These are phyloP conservation scores for Agriopis aurantiaria DNA, from an alignment of 2,888 invertebrate genomes.

Conservation along the genomic window DNA sequence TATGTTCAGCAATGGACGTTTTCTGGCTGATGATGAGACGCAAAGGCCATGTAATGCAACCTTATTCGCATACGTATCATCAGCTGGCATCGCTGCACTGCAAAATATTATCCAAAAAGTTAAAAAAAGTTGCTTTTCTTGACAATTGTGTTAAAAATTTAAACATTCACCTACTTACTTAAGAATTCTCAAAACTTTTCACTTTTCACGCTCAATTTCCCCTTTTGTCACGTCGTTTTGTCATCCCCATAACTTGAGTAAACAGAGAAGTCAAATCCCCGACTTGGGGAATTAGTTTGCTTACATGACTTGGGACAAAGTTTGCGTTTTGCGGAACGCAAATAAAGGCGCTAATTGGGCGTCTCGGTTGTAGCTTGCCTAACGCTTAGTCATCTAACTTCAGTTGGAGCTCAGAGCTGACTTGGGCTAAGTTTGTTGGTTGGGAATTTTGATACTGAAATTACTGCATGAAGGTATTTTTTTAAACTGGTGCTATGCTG, in stretches of 20 bases:
- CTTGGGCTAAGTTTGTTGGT: no score
- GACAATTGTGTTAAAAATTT: no score
- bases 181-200: not conserved
- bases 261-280: conserved; percentile 35
- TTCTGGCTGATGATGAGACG: no score
- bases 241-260: conserved; percentile 21
- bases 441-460: no score
- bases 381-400: conserved; percentile 3
- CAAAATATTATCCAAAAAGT: no score
- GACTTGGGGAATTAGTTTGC: conserved; percentile 43
- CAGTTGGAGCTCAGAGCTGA: not conserved
- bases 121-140: no score
- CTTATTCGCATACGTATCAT: no score
- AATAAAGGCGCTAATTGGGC: conserved; percentile 31
- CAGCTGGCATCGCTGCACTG: no score
- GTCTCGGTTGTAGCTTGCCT: conserved; percentile 15
- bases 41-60: no score
- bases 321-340: conserved; percentile 34
- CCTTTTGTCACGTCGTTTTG: conserved; percentile 14
- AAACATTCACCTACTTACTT: not conserved
- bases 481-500: no score
- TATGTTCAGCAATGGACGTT: no score
- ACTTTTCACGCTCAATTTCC: conserved; percentile 8
- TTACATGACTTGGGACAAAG: conserved; percentile 38
- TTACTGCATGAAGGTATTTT: no score